These are phyloP conservation scores for Eupristina koningsbergeri DNA, from an alignment of 1,140 invertebrate genomes.

Conservation along the genomic window DNA sequence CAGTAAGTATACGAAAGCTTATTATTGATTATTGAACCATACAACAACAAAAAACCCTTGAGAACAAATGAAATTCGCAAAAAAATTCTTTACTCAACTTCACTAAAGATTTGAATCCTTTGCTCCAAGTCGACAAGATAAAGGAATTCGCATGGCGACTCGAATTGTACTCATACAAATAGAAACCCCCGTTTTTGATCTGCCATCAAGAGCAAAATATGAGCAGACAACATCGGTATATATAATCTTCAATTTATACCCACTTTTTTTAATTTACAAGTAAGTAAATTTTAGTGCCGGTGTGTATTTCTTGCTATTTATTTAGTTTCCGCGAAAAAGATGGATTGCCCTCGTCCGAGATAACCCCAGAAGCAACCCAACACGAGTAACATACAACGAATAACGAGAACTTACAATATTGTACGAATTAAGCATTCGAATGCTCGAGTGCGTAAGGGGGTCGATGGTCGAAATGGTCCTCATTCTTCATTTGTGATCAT, in stretches of 20 bases:
- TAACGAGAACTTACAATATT: no score
- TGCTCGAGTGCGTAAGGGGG: no score
- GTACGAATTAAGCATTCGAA: no score
- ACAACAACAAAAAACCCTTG: no score
- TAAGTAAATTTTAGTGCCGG: neutral
- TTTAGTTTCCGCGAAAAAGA: neutral
- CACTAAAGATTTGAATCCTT: neutral
- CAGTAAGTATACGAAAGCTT: neutral
- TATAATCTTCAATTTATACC: neutral
- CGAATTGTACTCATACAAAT: slow-evolving; percentile 35
- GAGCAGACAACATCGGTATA: neutral
- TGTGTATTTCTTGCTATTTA: no score
- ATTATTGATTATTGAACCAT: no score
- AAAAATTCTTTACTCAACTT: no score
- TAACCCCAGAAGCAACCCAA: no score
- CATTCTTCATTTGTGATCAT: neutral
- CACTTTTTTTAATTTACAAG: neutral
- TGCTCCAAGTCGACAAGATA: neutral
- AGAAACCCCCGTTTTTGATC: neutral
- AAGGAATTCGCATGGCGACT: neutral
- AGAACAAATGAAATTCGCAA: no score
- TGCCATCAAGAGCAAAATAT: neutral
- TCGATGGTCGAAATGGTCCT: neutral
- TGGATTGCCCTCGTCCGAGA: no score
- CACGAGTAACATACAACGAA: no score